Evolutionary conservation across 2,797 vertebrate genomes (phyloP).

Genomic region (Hybognathus amarus): DNA sequence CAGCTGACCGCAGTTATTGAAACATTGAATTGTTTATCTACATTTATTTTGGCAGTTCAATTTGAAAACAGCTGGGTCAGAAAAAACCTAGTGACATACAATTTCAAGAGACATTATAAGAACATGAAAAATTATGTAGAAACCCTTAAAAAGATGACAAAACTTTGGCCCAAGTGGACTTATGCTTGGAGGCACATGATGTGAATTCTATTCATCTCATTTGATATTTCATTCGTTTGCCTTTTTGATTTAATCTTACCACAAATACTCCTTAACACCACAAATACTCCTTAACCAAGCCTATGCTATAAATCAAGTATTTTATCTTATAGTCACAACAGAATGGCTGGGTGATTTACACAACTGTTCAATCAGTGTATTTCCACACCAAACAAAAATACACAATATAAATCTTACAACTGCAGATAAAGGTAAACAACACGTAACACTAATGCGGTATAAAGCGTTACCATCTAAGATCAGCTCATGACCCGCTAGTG

Average conservation of each 20-base stretch:
- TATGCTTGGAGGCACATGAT: background rate
- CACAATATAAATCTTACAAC: too few relatives aligned
- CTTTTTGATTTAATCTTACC: background rate
- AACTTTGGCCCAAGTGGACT: background rate
- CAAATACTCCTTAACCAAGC: too few relatives aligned
- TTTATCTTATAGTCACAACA: background rate
- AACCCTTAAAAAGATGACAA: background rate
- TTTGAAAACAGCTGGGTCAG: background rate
- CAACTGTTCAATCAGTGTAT: background rate
- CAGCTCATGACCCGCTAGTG: background rate
- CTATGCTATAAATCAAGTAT: background rate
- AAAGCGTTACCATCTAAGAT: background rate
- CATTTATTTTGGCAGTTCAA: background rate
- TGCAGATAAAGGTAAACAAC: background rate
- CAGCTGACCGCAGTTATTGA: background rate
- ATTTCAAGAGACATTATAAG: constrained; percentile 2
- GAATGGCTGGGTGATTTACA: background rate
- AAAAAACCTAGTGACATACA: background rate
- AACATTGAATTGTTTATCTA: background rate
- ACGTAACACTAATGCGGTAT: background rate
- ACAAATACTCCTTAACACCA: too few relatives aligned
- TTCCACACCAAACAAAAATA: background rate
- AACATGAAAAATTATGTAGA: background rate
- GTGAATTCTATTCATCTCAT: background rate
- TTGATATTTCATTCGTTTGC: background rate